Percentiles rank a stretch among this genome's conserved stretches.
phyloP scores from a whole-genome alignment of 2,888 invertebrate genomes.

The Balanococcus diminutus region DNA sequence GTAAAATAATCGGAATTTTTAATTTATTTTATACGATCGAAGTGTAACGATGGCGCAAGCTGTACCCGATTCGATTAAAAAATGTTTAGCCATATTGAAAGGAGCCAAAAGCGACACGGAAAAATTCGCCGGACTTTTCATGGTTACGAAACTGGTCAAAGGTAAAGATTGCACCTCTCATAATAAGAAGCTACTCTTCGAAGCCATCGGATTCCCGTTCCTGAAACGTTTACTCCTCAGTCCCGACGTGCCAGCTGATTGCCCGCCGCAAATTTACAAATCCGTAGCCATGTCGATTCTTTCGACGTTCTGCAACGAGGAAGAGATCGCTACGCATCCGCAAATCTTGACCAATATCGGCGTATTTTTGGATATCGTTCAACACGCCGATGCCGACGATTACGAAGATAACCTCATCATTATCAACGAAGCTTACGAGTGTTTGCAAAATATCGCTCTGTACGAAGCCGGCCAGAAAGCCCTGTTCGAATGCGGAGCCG shows the following conservation, averaged over 20 bases:
- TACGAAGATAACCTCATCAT: slow-evolving; percentile 86
- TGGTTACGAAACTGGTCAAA: slow-evolving; percentile 89
- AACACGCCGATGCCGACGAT: slow-evolving; percentile 77
- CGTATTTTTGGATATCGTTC: slow-evolving; percentile 81
- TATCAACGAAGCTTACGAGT: slow-evolving; percentile 84
- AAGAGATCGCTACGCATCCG: slow-evolving; percentile 78
- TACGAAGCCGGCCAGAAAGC: slow-evolving; percentile 80
- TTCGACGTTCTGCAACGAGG: slow-evolving; percentile 83
- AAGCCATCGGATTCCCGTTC: slow-evolving; percentile 88
- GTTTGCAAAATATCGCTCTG: slow-evolving; percentile 80
- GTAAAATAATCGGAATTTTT: not conserved
- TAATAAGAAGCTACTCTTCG: slow-evolving; percentile 80
- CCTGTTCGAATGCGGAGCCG: slow-evolving; percentile 76
- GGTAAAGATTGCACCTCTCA: slow-evolving; percentile 76
- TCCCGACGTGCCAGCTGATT: slow-evolving; percentile 80
- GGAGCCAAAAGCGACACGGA: slow-evolving; percentile 84
- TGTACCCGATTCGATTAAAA: slow-evolving; percentile 80
- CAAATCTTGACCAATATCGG: slow-evolving; percentile 84
- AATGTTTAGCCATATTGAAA: slow-evolving; percentile 81
- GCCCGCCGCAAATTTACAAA: slow-evolving; percentile 87
- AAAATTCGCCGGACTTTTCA: slow-evolving; percentile 87
- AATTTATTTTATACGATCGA: slow-evolving; percentile 2
- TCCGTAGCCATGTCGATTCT: slow-evolving; percentile 87
- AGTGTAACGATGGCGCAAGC: slow-evolving; percentile 52
- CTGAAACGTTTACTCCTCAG: slow-evolving; percentile 79